Percentiles rank a stretch among this genome's conserved stretches.
Evolutionary conservation across 2,888 invertebrate species (phyloP).

Genomic region (Tachina fera): DNA sequence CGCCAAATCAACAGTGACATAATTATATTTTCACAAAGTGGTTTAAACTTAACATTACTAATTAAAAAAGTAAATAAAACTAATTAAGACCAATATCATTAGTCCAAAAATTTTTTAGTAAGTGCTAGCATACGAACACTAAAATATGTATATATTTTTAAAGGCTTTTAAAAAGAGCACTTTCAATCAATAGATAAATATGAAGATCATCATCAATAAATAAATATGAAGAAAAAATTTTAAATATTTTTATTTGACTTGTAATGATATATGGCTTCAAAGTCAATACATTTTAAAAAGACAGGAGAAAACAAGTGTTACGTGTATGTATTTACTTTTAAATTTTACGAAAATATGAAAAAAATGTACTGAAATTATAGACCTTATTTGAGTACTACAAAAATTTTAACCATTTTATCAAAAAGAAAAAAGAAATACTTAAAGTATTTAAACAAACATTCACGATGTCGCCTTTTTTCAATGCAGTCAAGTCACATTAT

Average conservation of each 20-base stretch:
- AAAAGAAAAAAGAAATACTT: constrained; percentile 7
- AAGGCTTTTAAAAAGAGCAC: not conserved
- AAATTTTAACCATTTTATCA: constrained; percentile 8
- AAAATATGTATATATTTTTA: too few relatives aligned
- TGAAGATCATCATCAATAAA: not conserved
- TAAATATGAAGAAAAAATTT: not conserved
- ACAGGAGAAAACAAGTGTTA: constrained; percentile 18
- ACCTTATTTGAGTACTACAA: not conserved
- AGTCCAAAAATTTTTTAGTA: too few relatives aligned
- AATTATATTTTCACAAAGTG: too few relatives aligned
- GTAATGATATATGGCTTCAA: not conserved
- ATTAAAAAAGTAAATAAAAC: too few relatives aligned
- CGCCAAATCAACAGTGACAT: too few relatives aligned
- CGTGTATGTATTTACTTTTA: not conserved
- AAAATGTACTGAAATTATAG: not conserved
- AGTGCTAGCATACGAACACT: too few relatives aligned
- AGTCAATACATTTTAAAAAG: not conserved
- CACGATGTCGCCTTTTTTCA: constrained; percentile 25
- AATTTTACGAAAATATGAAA: not conserved
- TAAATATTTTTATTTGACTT: not conserved
- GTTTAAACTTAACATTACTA: too few relatives aligned
- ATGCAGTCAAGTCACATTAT: constrained; percentile 10
- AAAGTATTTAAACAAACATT: constrained; percentile 39
- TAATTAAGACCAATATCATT: too few relatives aligned
- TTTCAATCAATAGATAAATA: not conserved